Percentiles rank a stretch among this genome's conserved stretches.
These are phyloP conservation scores for Pararge aegeria DNA, from an alignment of 1,140 invertebrate species.

Conservation along the genomic window DNA sequence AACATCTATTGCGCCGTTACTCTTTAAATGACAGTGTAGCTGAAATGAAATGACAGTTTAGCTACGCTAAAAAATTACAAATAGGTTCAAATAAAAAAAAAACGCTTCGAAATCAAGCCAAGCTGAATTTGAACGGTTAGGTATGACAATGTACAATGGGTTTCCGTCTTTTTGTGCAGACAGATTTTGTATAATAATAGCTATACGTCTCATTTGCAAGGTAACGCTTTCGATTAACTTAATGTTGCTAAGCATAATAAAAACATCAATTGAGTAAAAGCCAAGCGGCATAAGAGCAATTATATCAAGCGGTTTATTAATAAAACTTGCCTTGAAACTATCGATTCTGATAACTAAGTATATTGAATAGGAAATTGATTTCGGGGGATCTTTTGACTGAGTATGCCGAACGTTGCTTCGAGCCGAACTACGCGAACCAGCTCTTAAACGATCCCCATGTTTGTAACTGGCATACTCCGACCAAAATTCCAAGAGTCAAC, in stretches of 20 bases:
- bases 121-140: neutral
- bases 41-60: too few relatives aligned
- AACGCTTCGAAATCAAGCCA: neutral
- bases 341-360: conserved; percentile 17
- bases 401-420: too few relatives aligned
- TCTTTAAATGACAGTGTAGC: too few relatives aligned
- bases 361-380: neutral
- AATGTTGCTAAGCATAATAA: neutral
- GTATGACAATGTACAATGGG: neutral
- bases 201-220: conserved; percentile 9
- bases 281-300: conserved; percentile 22
- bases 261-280: conserved; percentile 19
- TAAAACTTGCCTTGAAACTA: conserved; percentile 26
- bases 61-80: too few relatives aligned
- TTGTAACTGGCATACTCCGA: too few relatives aligned
- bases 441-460: too few relatives aligned
- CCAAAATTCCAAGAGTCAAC: too few relatives aligned
- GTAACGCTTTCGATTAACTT: conserved; percentile 19
- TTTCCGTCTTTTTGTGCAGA: neutral
- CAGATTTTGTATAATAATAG: neutral
- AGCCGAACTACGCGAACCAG: too few relatives aligned
- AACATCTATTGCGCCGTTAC: too few relatives aligned
- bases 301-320: conserved; percentile 18
- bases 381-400: too few relatives aligned
- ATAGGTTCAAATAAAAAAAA: too few relatives aligned